Evolutionary conservation across 2,888 invertebrate species (phyloP).

Genomic region (Meghimatium bilineatum): DNA sequence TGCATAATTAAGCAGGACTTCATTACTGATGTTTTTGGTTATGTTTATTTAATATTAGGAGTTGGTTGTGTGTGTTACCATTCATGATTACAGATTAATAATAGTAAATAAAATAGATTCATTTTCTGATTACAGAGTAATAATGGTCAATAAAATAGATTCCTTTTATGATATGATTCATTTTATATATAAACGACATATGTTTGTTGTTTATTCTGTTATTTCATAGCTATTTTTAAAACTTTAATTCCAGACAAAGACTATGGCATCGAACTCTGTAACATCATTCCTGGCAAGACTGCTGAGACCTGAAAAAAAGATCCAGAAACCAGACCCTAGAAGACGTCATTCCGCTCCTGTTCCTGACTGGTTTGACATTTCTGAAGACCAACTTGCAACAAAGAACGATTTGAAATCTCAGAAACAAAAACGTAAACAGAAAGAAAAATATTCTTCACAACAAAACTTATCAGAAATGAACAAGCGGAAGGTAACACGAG

Average conservation of each 20-base stretch:
- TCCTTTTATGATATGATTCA: no score
- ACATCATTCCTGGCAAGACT: constrained; percentile 13
- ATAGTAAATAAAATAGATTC: no score
- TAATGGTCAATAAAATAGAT: no score
- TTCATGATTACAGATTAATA: no score
- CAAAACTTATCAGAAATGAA: constrained; percentile 11
- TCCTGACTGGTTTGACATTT: constrained; percentile 13
- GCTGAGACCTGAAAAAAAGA: constrained; percentile 18
- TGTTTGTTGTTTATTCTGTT: no score
- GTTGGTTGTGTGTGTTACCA: no score
- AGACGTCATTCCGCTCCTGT: constrained; percentile 19
- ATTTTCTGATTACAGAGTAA: no score
- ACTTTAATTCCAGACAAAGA: background rate
- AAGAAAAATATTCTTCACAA: background rate
- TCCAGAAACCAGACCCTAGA: background rate
- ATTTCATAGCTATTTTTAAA: no score
- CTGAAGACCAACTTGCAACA: background rate
- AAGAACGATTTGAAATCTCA: background rate
- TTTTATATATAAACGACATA: no score
- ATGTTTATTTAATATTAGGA: no score
- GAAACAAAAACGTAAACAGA: background rate
- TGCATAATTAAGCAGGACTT: no score
- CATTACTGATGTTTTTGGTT: no score
- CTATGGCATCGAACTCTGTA: constrained; percentile 3
- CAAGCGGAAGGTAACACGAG: background rate